Evolutionary conservation across 2,888 invertebrate species (phyloP).

Genomic region (Aquatica leii): DNA sequence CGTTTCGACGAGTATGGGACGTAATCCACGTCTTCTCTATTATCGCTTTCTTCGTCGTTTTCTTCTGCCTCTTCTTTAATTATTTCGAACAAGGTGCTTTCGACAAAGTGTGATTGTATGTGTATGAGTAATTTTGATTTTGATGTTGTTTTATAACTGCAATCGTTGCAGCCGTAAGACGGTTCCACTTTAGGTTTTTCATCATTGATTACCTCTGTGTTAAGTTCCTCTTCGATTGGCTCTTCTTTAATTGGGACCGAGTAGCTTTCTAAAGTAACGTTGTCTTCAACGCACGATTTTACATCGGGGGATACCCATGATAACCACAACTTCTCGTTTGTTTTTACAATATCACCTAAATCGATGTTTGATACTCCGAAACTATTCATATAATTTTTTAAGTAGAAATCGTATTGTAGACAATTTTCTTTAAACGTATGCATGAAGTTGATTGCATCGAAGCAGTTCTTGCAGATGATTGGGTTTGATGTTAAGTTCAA

Average conservation of each 20-base stretch:
- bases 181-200: background rate
- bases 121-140: slow-evolving; percentile 1
- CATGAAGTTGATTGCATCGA: background rate
- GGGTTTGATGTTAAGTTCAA: background rate
- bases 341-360: background rate
- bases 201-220: background rate
- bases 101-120: slow-evolving; percentile 7
- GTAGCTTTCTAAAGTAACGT: background rate
- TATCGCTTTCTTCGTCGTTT: background rate
- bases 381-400: background rate
- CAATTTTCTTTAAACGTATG: background rate
- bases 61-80: background rate
- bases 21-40: background rate
- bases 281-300: background rate
- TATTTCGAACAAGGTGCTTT: background rate
- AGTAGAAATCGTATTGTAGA: slow-evolving; percentile 3
- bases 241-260: background rate
- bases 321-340: slow-evolving; percentile 1
- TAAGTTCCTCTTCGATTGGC: background rate
- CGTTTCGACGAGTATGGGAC: background rate
- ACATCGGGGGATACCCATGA: slow-evolving; percentile 8
- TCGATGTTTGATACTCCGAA: background rate
- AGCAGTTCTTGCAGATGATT: slow-evolving; percentile 1
- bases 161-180: slow-evolving; percentile 1
- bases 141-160: background rate